Percentiles rank a stretch among this genome's conserved stretches.
phyloP scores from a whole-genome alignment of 2,113 vertebrate genomes.

The Turnix velox region DNA sequence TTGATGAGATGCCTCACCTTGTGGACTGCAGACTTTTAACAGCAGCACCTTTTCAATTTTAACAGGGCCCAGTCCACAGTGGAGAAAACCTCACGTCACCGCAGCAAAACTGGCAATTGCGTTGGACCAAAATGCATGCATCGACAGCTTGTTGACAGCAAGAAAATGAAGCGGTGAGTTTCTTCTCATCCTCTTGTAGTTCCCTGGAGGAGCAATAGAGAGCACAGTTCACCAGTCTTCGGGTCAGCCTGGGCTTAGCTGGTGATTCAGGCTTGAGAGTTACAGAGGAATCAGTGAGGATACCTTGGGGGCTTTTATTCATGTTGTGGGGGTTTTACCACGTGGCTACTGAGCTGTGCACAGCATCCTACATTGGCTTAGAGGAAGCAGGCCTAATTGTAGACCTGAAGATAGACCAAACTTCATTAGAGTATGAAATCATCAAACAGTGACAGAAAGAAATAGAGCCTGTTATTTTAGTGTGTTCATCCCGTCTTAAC shows the following conservation, averaged over 20 bases:
- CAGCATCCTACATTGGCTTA: background rate
- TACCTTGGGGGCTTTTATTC: background rate
- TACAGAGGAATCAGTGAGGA: background rate
- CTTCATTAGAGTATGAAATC: background rate
- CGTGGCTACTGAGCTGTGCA: background rate
- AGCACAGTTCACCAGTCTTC: constrained; percentile 13
- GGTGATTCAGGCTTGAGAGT: background rate
- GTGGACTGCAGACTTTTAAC: background rate
- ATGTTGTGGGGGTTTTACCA: background rate
- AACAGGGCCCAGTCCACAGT: constrained; percentile 67
- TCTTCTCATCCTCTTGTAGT: background rate
- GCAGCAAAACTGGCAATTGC: constrained; percentile 53
- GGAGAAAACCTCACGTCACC: constrained; percentile 36
- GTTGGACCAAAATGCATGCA: constrained; percentile 39
- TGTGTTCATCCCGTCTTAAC: background rate
- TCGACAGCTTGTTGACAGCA: constrained; percentile 39
- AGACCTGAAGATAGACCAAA: background rate
- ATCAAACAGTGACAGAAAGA: background rate
- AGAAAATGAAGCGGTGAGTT: constrained; percentile 72
- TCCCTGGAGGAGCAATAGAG: background rate
- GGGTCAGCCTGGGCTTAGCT: background rate
- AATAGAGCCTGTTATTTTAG: background rate
- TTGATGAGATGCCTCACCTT: background rate
- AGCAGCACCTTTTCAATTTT: background rate
- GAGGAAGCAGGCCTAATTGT: background rate